These are phyloP conservation scores for Poeciliopsis infans DNA, from an alignment of 2,797 vertebrate genomes.

Conservation along the genomic window DNA sequence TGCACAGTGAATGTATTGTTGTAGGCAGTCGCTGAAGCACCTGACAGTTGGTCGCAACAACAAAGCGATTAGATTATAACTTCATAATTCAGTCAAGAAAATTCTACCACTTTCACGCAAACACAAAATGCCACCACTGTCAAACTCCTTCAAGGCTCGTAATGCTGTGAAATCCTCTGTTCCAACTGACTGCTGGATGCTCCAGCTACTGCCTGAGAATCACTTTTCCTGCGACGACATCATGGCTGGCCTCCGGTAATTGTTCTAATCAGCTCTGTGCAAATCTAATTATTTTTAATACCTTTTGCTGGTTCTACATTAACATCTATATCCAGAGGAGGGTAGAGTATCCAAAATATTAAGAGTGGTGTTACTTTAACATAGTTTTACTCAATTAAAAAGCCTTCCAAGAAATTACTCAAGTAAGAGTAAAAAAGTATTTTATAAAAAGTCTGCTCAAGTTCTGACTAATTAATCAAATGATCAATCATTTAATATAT, in stretches of 20 bases:
- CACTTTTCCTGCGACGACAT: background rate
- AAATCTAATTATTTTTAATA: background rate
- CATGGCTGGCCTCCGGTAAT: background rate
- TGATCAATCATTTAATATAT: too few species aligned
- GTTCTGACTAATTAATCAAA: too few species aligned
- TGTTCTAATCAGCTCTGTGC: background rate
- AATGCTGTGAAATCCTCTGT: background rate
- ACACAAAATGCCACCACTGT: background rate
- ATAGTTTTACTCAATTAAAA: too few species aligned
- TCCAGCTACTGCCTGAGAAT: background rate
- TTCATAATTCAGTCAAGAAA: background rate
- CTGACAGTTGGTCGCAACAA: too few species aligned
- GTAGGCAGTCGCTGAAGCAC: too few species aligned
- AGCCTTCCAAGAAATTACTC: too few species aligned
- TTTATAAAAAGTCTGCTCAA: too few species aligned
- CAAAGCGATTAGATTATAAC: background rate
- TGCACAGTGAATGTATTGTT: background rate
- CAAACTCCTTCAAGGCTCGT: background rate
- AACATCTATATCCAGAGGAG: background rate
- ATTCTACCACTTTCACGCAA: background rate
- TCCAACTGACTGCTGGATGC: background rate
- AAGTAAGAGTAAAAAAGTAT: too few species aligned
- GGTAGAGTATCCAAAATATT: too few species aligned
- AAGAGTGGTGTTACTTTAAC: too few species aligned
- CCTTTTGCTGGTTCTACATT: background rate